Conservation (phyloP, 92 coral and sea anemone genomes). For the Bergia puertoricense region DNA sequence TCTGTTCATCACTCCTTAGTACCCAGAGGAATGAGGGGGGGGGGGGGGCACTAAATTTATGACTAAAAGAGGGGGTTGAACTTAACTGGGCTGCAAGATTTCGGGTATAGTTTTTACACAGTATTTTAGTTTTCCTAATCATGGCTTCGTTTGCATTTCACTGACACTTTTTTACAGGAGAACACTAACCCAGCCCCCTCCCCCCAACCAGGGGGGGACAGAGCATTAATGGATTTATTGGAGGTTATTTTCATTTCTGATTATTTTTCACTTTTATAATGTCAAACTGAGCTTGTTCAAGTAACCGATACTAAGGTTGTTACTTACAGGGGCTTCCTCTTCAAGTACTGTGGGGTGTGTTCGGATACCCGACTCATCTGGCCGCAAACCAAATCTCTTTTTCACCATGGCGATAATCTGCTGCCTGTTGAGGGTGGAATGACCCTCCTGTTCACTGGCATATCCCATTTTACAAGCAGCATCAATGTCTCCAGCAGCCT, state of each 20-base stretch:
- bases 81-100: too few relatives aligned
- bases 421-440: conserved; percentile 74
- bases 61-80: too few relatives aligned
- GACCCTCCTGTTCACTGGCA: conserved; percentile 79
- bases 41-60: too few relatives aligned
- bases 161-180: too few relatives aligned
- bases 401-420: conserved; percentile 88
- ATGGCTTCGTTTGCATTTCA: too few relatives aligned
- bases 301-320: background rate
- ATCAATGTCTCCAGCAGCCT: conserved; percentile 65
- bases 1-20: too few relatives aligned
- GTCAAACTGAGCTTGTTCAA: background rate
- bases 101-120: too few relatives aligned
- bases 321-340: conserved; percentile 51
- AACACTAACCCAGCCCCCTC: too few relatives aligned
- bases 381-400: conserved; percentile 82
- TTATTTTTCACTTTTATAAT: background rate
- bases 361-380: conserved; percentile 54
- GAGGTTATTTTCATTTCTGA: background rate
- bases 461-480: conserved; percentile 69
- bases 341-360: conserved; percentile 58
- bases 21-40: too few relatives aligned
- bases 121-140: too few relatives aligned
- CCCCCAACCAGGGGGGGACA: too few relatives aligned
- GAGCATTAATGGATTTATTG: background rate